These are phyloP conservation scores for Stichopus horrens DNA, from an alignment of 53 echinoderm and acorn worm genomes.

Conservation along the genomic window DNA sequence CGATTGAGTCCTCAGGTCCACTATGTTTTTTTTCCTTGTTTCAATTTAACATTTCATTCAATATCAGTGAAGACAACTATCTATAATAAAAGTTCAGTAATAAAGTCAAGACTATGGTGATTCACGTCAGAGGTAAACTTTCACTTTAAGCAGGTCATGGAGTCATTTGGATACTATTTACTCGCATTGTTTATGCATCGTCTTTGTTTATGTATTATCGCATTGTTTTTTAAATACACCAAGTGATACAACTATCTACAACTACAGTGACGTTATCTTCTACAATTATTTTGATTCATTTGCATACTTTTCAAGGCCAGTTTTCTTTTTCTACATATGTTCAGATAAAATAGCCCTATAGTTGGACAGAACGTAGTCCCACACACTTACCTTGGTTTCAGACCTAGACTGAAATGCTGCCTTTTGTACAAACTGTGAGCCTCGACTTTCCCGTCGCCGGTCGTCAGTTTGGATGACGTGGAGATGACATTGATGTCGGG, in stretches of 20 bases:
- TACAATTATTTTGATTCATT: background rate
- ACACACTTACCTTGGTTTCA: conserved; percentile 64
- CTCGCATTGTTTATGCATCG: background rate
- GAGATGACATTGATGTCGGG: conserved; percentile 73
- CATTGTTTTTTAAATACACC: background rate
- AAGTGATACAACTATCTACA: too few relatives aligned
- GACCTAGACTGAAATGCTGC: conserved; percentile 72
- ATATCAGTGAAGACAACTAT: too few relatives aligned
- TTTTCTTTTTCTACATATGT: background rate
- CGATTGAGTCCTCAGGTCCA: too few relatives aligned
- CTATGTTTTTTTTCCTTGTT: too few relatives aligned
- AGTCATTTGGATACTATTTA: too few relatives aligned
- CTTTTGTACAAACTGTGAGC: conserved; percentile 51
- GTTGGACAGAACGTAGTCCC: background rate
- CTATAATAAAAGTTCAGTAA: too few relatives aligned
- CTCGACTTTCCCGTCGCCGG: conserved; percentile 59
- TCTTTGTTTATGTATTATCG: background rate
- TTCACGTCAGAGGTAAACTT: too few relatives aligned
- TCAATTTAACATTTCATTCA: too few relatives aligned
- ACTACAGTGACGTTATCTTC: background rate
- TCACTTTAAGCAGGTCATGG: too few relatives aligned
- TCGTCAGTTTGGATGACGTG: conserved; percentile 50
- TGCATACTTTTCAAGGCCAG: background rate
- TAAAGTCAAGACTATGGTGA: too few relatives aligned
- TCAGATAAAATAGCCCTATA: background rate